Evolutionary conservation across 2,113 vertebrate genomes (phyloP).

Genomic region (Sinocyclocheilus rhinocerous): DNA sequence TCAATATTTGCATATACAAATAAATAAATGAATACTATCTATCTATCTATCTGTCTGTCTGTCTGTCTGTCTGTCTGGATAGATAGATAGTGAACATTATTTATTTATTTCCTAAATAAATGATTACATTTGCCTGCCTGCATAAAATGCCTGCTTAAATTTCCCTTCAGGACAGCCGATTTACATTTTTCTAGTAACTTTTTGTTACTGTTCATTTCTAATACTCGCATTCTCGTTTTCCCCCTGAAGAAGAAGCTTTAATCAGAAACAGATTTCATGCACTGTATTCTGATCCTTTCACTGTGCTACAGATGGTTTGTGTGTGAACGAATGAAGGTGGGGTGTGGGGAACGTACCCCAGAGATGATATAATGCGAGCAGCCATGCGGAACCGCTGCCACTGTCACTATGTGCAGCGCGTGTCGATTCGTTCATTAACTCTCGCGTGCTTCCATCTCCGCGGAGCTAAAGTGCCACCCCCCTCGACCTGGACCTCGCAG

Average conservation of each 20-base stretch:
- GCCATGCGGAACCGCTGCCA: not conserved
- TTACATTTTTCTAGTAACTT: not conserved
- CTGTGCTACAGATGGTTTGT: constrained; percentile 28
- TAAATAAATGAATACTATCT: too few relatives aligned
- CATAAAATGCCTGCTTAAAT: not conserved
- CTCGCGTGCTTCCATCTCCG: constrained; percentile 17
- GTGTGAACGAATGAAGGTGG: constrained; percentile 6
- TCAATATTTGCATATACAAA: too few relatives aligned
- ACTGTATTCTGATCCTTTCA: not conserved
- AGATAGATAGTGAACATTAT: too few relatives aligned
- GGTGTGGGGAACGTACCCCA: not conserved
- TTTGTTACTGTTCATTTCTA: constrained; percentile 10
- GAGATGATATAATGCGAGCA: constrained; percentile 37
- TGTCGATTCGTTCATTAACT: constrained; percentile 31
- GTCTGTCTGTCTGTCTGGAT: too few relatives aligned
- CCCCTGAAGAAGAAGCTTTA: not conserved
- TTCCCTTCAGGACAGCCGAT: not conserved
- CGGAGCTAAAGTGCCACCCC: not conserved
- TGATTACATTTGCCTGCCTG: not conserved
- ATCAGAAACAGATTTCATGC: constrained; percentile 31
- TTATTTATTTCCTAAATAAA: not conserved
- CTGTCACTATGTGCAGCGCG: constrained; percentile 7
- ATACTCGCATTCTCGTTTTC: not conserved
- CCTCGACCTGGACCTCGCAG: not conserved
- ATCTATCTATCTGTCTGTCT: too few relatives aligned